Evolutionary conservation across 2,797 vertebrate species (phyloP).

Genomic region (Poecilia velifera): DNA sequence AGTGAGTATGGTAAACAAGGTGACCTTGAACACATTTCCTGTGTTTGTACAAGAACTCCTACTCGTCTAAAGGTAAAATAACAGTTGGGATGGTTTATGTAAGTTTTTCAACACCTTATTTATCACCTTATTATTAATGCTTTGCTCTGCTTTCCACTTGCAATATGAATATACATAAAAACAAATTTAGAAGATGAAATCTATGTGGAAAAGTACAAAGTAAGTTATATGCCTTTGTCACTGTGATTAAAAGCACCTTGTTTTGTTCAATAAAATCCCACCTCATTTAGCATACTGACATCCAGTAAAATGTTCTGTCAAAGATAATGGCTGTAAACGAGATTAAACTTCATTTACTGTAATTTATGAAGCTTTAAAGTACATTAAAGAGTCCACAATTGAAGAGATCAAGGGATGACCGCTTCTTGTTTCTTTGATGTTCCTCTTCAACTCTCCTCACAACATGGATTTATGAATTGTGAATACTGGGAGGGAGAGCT

Average conservation of each 20-base stretch:
- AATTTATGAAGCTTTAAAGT: constrained; percentile 57
- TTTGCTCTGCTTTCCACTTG: not conserved
- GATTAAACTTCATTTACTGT: constrained; percentile 57
- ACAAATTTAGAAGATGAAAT: not conserved
- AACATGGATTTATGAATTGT: constrained; percentile 54
- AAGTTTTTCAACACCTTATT: not conserved
- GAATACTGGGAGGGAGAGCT: constrained; percentile 50
- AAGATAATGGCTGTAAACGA: constrained; percentile 40
- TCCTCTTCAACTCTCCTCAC: constrained; percentile 28
- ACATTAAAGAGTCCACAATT: constrained; percentile 47
- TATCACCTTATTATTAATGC: not conserved
- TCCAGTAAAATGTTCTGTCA: constrained; percentile 42
- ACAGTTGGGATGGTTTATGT: not conserved
- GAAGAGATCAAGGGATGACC: constrained; percentile 53
- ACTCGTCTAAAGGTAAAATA: not conserved
- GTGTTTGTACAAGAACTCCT: not conserved
- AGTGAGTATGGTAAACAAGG: not conserved
- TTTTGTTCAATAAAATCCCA: constrained; percentile 13
- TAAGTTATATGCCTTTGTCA: constrained; percentile 6
- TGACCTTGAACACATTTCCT: not conserved
- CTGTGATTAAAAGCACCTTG: constrained; percentile 5
- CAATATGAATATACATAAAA: not conserved
- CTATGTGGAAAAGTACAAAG: not conserved
- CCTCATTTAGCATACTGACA: constrained; percentile 12
- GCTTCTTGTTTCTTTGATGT: constrained; percentile 62